Base-by-base conservation (phyloP, 2,797 vertebrate genomes). In the Bovichtus variegatus region DNA sequence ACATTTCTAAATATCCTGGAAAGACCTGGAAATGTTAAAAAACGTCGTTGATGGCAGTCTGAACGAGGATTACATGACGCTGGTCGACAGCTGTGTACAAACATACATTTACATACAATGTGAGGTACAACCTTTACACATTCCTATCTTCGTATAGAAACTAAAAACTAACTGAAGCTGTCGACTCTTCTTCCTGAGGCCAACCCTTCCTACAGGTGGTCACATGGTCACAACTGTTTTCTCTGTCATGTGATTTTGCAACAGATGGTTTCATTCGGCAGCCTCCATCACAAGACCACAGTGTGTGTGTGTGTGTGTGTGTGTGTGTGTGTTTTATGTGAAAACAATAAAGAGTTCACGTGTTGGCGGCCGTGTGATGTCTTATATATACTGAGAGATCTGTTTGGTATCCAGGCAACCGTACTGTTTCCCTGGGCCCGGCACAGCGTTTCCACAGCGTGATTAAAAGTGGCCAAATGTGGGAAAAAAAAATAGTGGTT, bases 401-500 rank as follows among this genome's bases (percentile, higher is more conserved):
- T 90, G 89, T 93, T 92, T 88, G 83, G 93, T 94, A 85, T 91
- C 91, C 87, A 89, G 83, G 87, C 84, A 86, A 93, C 91, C 58
- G 11, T 31, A 61, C 78, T 62, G 58, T 81, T 76, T 76, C 72
- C 78, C 71, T n/a, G 71, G 84, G 68, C 6, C 36, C 51, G 5
- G 58, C 25, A 15, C 6, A 50, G 23, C 38, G 23, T 80, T 76
- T 80, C 61, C 64, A 53, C 2, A 19, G 31, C 18, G 1, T 43
- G 29, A 63, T 29, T 47, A 23, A 27, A 71, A 53, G 6, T 65
- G 67, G 73, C 66, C 36, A 60, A 70, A 81, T 71, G 31, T 47
- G 36, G n/a, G 50, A 13, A 70, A 74, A 49, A 13, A 70, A 74
- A 49, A 16, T 18, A 44, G 59, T 0, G 16, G 2, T 61, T 27